phyloP scores from a whole-genome alignment of 2,113 vertebrate genomes.

The Rhipidura dahli region DNA sequence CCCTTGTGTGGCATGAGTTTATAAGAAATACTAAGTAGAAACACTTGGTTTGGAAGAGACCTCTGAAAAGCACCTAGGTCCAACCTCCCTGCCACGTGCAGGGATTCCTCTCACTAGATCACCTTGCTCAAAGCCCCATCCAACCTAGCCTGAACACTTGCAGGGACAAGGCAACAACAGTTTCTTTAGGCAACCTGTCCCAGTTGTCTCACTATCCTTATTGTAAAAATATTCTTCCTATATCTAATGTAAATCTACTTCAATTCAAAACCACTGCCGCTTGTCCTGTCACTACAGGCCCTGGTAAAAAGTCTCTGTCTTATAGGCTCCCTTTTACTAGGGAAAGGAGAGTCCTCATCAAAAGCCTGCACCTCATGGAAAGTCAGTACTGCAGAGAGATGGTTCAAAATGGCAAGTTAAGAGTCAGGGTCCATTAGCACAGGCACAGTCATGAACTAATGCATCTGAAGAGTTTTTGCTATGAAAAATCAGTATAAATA shows the following conservation, averaged over 20 bases:
- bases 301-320: not conserved
- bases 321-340: not conserved
- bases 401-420: not conserved
- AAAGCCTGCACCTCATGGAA: not conserved
- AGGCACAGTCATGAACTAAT: not conserved
- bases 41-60: not conserved
- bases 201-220: not conserved
- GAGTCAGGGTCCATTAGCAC: not conserved
- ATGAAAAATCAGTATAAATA: not conserved
- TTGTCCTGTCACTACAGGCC: not conserved
- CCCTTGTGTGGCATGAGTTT: not conserved
- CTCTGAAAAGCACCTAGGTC: not conserved
- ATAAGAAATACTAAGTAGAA: not conserved
- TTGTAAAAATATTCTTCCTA: not conserved
- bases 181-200: not conserved
- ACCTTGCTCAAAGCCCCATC: not conserved
- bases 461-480: not conserved
- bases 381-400: not conserved
- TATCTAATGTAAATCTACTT: not conserved
- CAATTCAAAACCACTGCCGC: not conserved
- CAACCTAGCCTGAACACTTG: not conserved
- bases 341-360: not conserved
- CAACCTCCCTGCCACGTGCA: not conserved
- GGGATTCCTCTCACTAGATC: not conserved
- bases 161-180: not conserved